Evolutionary conservation across 2,888 invertebrate genomes (phyloP).

Genomic region (Polylopha cassiicola): DNA sequence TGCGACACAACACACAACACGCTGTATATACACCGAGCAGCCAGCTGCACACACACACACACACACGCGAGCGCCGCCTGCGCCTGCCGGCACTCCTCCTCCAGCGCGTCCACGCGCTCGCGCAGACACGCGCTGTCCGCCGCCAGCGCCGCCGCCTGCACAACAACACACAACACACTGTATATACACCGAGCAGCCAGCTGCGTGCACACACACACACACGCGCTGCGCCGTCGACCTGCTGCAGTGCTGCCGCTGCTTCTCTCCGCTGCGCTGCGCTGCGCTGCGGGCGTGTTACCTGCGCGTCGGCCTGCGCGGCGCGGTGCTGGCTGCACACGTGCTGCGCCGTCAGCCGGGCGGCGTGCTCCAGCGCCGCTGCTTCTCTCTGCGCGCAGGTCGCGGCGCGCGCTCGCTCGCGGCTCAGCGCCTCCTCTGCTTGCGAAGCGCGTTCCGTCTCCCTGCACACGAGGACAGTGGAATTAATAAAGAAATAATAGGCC

Average conservation of each 20-base stretch:
- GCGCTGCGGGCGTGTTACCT: conserved; percentile 30
- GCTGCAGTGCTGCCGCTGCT: background rate
- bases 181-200: background rate
- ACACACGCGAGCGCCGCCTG: conserved; percentile 33
- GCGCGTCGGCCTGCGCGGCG: conserved; percentile 31
- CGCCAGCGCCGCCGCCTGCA: conserved; percentile 56
- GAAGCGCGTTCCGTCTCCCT: conserved; percentile 53
- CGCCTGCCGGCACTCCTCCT: conserved; percentile 35
- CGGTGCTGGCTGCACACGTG: no score
- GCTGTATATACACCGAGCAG: no score
- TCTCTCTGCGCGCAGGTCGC: conserved; percentile 61
- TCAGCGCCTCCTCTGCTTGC: conserved; percentile 47
- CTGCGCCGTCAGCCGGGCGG: conserved; percentile 52
- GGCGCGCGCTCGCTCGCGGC: conserved; percentile 46
- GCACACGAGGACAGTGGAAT: background rate
- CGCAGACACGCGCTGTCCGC: conserved; percentile 60
- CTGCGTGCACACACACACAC: conserved; percentile 11
- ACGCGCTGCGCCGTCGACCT: background rate
- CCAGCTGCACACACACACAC: no score
- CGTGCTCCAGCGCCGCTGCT: conserved; percentile 59
- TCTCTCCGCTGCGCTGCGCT: background rate
- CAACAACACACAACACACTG: background rate
- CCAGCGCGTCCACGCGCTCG: conserved; percentile 39
- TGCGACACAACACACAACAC: no score
- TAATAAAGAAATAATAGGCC: no score